phyloP scores from a whole-genome alignment of 2,113 vertebrate genomes.

The Nymphicus hollandicus region DNA sequence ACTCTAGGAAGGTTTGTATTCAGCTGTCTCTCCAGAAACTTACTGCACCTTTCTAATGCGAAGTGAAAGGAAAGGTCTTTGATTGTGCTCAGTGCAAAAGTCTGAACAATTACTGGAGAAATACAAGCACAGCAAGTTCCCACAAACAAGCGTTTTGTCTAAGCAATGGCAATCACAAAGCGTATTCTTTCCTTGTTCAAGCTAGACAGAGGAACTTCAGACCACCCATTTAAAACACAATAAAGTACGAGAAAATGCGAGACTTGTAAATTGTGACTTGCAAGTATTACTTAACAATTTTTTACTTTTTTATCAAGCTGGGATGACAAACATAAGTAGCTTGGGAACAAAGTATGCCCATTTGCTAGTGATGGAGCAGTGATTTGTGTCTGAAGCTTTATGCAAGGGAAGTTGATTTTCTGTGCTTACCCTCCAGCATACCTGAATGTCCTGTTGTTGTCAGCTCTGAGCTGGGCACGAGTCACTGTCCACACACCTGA shows the following conservation, averaged over 20 bases:
- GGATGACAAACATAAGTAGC: background rate
- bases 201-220: background rate
- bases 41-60: background rate
- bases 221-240: background rate
- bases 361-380: background rate
- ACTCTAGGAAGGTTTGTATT: no score
- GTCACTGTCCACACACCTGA: background rate
- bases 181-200: background rate
- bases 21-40: background rate
- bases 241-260: background rate
- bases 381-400: background rate
- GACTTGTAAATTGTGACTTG: background rate
- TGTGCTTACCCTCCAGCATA: background rate
- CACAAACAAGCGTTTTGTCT: background rate
- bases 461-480: rapidly evolving
- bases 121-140: background rate
- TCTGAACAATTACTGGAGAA: background rate
- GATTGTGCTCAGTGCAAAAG: background rate
- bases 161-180: background rate
- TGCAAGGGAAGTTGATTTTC: background rate
- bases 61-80: background rate
- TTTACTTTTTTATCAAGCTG: background rate
- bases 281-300: background rate
- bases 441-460: background rate
- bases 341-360: background rate